These are phyloP conservation scores for Cryptosula pallasiana DNA, from an alignment of 2,888 invertebrate genomes.

Conservation along the genomic window DNA sequence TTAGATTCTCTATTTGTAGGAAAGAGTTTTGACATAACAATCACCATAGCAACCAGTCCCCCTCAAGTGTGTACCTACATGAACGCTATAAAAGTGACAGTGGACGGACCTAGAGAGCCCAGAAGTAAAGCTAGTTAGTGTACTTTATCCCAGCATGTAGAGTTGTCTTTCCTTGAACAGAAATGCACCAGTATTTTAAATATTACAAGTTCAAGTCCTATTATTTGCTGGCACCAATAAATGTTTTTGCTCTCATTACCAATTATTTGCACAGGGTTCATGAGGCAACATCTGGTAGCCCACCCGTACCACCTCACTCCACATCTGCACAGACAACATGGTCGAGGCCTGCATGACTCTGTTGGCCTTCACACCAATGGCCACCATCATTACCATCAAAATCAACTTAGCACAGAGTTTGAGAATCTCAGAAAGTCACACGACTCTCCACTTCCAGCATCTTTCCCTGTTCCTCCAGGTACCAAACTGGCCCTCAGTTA, in stretches of 20 bases:
- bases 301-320: constrained; percentile 3
- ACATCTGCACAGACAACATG: constrained; percentile 7
- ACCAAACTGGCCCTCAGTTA: too few species aligned
- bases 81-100: constrained; percentile 98
- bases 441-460: constrained; percentile 6
- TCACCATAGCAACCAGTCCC: constrained; percentile 85
- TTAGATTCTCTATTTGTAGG: constrained; percentile 76
- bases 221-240: too few species aligned
- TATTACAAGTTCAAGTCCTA: too few species aligned
- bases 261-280: not conserved
- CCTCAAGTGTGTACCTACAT: constrained; percentile 90
- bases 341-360: not conserved
- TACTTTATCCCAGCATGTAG: too few species aligned
- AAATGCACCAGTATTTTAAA: too few species aligned
- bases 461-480: constrained; percentile 21
- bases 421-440: constrained; percentile 22
- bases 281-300: constrained; percentile 12
- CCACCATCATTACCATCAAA: not conserved
- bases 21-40: constrained; percentile 93
- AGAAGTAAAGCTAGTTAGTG: constrained; percentile 88
- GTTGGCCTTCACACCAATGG: not conserved
- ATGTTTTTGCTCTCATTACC: too few species aligned
- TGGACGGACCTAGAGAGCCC: constrained; percentile 96
- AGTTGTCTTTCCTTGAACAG: too few species aligned
- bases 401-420: not conserved